Evolutionary conservation across 2,797 vertebrate species (phyloP).

Genomic region (Eospalax fontanierii): DNA sequence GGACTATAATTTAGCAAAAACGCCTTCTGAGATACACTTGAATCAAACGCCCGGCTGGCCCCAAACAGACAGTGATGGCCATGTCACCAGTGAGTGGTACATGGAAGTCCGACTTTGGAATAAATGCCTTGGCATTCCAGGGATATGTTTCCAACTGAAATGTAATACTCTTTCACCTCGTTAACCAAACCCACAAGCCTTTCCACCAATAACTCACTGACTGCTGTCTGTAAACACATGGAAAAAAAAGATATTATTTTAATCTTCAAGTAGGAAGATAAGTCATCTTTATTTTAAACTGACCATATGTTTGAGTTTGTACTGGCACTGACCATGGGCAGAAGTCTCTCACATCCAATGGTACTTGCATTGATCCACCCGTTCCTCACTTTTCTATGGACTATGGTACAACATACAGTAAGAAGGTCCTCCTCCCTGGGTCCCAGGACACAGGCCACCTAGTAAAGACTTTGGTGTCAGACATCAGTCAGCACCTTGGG

Average conservation of each 20-base stretch:
- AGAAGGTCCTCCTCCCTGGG: neutral
- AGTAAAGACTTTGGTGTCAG: constrained; percentile 25
- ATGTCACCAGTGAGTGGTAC: neutral
- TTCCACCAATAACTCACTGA: constrained; percentile 64
- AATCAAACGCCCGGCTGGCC: neutral
- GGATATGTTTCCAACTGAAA: constrained; percentile 78
- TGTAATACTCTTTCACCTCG: constrained; percentile 64
- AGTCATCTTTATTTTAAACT: neutral
- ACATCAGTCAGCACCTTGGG: constrained; percentile 64
- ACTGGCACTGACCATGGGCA: neutral
- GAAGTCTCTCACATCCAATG: neutral
- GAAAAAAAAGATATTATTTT: neutral
- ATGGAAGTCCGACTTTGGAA: constrained; percentile 73
- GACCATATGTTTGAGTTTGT: neutral
- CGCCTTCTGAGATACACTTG: constrained; percentile 59
- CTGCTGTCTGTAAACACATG: constrained; percentile 66
- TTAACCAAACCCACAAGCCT: constrained; percentile 69
- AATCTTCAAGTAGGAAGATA: constrained; percentile 2
- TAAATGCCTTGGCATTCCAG: constrained; percentile 75
- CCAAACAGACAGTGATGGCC: neutral
- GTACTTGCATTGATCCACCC: neutral
- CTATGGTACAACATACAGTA: neutral
- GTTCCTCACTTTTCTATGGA: neutral
- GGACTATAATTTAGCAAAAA: constrained; percentile 75
- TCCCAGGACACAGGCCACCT: constrained; percentile 34